Evolutionary conservation across 2,888 invertebrate genomes (phyloP), one percentile per base, ranked within the genome.

Genomic region (Horisme vitalbata): DNA sequence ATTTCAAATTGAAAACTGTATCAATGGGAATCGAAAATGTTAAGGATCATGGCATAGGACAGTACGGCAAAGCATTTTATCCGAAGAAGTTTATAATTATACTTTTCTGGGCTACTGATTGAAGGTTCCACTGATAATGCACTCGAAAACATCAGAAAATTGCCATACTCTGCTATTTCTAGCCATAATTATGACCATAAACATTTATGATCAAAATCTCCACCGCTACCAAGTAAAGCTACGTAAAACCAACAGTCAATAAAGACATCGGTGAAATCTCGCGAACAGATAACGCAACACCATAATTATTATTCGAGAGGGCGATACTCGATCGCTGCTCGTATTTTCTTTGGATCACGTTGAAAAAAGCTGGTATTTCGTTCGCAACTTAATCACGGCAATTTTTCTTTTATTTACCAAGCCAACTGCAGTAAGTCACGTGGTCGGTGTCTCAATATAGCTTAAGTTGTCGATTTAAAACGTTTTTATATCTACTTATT

Each of bases 261-360:
- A 80, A 79, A 81, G 80, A 77, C 76, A 79, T 82, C 78, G 66
- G 61, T 65, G 59, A 75, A 80, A 78, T 80, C 79, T 79, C 69
- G 62, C 61, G 61, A 46, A 63, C 64, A 73, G 80, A 80, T 81
- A 81, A 75, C 58, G 65, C 68, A 61, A 65, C 71, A 64, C 79
- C 74, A 73, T 80, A 79, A 80, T 80, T 81, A 78, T 79, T 79
- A 81, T 75, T 66, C 58, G 58, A 56, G 63, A 59, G 63, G 66
- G 71, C 66, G 79, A 75, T 75, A 74, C 65, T 60, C 63, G 66
- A 70, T 72, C 71, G 65, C 62, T 35, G 58, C 63, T 56, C 59
- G 63, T 68, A 71, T 75, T 70, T 72, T 68, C 62, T 52, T 57
- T 57, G 52, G 52, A 57, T 59, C 58, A 52, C 59, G 57, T 61